Evolutionary conservation across 2,113 vertebrate genomes (phyloP).

Genomic region (Epinephelus moara): DNA sequence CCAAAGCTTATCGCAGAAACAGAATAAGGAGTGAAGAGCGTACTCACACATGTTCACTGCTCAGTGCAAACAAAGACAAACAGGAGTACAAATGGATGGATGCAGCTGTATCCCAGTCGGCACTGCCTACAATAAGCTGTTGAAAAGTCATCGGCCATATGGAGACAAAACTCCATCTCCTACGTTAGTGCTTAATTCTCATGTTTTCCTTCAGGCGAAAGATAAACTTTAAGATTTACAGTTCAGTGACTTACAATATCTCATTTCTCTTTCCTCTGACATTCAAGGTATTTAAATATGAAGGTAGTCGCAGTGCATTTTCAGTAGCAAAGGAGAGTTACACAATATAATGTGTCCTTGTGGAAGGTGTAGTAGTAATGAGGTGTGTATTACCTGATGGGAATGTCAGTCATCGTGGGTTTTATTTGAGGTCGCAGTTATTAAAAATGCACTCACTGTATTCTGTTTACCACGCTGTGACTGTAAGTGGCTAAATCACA

Average conservation of each 20-base stretch:
- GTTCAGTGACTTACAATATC: conserved; percentile 12
- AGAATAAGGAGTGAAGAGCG: neutral
- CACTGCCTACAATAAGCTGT: neutral
- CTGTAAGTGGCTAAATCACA: neutral
- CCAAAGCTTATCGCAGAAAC: neutral
- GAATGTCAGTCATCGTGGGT: conserved; percentile 10
- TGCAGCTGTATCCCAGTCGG: neutral
- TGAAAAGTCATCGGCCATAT: neutral
- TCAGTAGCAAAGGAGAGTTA: neutral
- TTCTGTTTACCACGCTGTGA: neutral
- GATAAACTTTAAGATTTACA: conserved; percentile 31
- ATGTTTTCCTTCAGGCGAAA: conserved; percentile 12
- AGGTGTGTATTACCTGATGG: conserved; percentile 1
- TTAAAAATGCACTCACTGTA: neutral
- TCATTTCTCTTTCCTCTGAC: conserved; percentile 25
- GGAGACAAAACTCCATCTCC: neutral
- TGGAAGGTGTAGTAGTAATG: conserved; percentile 17
- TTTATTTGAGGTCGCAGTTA: neutral
- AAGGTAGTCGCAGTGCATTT: neutral
- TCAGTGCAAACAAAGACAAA: neutral
- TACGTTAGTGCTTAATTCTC: neutral
- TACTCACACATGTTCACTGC: neutral
- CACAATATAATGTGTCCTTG: neutral
- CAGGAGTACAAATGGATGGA: neutral
- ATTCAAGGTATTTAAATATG: conserved; percentile 18